phyloP scores from a whole-genome alignment of 2,888 invertebrate species.

The Drosophila ezoana region DNA sequence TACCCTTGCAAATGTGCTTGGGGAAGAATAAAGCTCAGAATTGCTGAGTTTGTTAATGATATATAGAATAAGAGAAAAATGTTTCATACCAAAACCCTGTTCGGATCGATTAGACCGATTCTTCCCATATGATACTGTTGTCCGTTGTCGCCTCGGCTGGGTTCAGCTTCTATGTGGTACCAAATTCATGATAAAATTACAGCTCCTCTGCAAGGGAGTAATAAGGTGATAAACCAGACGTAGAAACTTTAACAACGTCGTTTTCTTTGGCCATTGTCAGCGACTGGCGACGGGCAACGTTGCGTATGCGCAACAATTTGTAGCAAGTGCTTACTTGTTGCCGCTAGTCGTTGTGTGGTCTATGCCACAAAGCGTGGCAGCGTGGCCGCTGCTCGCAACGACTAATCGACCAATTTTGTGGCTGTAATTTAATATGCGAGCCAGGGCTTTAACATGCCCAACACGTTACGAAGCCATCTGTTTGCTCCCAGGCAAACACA shows the following conservation, averaged over 20 bases:
- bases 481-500: slow-evolving; percentile 24
- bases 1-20: too few relatives aligned
- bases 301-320: slow-evolving; percentile 80
- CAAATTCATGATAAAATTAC: too few relatives aligned
- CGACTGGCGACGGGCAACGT: slow-evolving; percentile 34
- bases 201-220: too few relatives aligned
- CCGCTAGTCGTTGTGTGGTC: slow-evolving; percentile 29
- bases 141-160: too few relatives aligned
- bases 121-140: too few relatives aligned
- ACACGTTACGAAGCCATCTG: slow-evolving; percentile 62
- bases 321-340: slow-evolving; percentile 60
- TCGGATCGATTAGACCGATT: too few relatives aligned
- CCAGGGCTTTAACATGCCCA: slow-evolving; percentile 64
- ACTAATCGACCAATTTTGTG: slow-evolving; percentile 71
- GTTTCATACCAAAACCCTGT: too few relatives aligned
- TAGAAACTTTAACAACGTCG: slow-evolving; percentile 53
- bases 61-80: too few relatives aligned
- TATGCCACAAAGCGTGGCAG: slow-evolving; percentile 43
- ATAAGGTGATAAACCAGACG: slow-evolving; percentile 8
- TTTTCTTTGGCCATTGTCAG: slow-evolving; percentile 24
- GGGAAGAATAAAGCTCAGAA: too few relatives aligned
- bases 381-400: slow-evolving; percentile 5
- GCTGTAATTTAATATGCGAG: slow-evolving; percentile 74
- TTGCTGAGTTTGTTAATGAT: too few relatives aligned
- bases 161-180: too few relatives aligned